Conservation (phyloP, 1,140 invertebrate species). For the Lordiphosa collinella region DNA sequence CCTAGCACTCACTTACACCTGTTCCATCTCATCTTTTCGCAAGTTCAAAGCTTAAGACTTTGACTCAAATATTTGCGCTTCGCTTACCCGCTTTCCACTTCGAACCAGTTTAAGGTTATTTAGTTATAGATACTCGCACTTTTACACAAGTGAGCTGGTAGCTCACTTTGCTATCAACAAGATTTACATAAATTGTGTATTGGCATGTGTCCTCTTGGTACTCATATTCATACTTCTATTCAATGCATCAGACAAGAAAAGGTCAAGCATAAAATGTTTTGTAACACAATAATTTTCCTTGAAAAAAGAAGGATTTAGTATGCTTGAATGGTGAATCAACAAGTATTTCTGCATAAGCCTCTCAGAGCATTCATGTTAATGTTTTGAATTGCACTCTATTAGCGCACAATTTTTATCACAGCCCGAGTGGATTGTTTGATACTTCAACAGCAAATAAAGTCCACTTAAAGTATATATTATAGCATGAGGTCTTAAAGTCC, state of each 20-base stretch:
- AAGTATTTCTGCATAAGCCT: too few relatives aligned
- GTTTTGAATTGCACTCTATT: too few relatives aligned
- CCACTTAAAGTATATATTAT: too few relatives aligned
- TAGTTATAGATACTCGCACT: constrained; percentile 27
- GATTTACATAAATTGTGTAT: neutral
- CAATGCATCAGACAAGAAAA: constrained; percentile 15
- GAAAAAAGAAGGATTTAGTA: too few relatives aligned
- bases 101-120: constrained; percentile 29
- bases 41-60: constrained; percentile 37
- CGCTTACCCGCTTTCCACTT: neutral
- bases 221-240: constrained; percentile 6
- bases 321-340: too few relatives aligned
- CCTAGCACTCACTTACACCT: constrained; percentile 15
- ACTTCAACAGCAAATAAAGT: too few relatives aligned
- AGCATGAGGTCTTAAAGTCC: too few relatives aligned
- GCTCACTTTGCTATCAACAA: neutral
- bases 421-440: too few relatives aligned
- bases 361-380: too few relatives aligned
- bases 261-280: constrained; percentile 26
- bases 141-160: too few relatives aligned
- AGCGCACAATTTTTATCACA: too few relatives aligned
- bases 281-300: too few relatives aligned
- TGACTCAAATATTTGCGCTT: constrained; percentile 25
- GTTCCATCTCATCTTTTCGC: neutral
- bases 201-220: constrained; percentile 18